Base-by-base conservation (phyloP, 2,888 invertebrate species). In the Stenurella melanura region DNA sequence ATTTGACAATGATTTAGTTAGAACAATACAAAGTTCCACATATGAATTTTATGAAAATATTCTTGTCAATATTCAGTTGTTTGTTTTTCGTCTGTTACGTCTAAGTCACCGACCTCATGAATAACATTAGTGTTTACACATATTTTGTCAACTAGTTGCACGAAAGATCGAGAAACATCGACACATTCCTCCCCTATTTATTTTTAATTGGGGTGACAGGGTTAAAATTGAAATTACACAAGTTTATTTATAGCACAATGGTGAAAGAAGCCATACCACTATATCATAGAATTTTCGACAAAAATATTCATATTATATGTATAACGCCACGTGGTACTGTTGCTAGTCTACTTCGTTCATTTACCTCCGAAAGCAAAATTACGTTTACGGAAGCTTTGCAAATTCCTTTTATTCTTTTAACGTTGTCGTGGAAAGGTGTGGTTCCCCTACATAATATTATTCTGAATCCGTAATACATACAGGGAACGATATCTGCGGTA, bases 361-460 rank as follows among this genome's bases (percentile, higher is more conserved):
- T 50, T 50, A 50, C 50, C 50, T n/a, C n/a, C n/a, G n/a, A 50
- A 50, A 50, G n/a, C n/a, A 50, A 50, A 50, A 50, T 50, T 34
- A 34, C 50, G 50, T 50, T 3, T 50, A 50, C n/a, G 6, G 50
- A 50, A 50, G 50, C 50, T 7, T 50, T 50, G n/a, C n/a, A n/a
- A 7, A 3, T 50, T 50, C n/a, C 50, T n/a, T 50, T 50, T 50
- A n/a, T 50, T 50, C 50, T 50, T n/a, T 15, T 50, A n/a, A 50
- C n/a, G 50, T 17, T 50, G 6, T 50, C 50, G 50, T 50, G 4
- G n/a, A 11, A 50, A 50, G 50, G 50, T 17, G n/a, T 50, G 50
- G 50, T n/a, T n/a, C 4, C n/a, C n/a, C 15, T 50, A 50, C n/a
- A 50, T 50, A 6, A n/a, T n/a, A 0, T 50, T 50, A 50, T 50